phyloP scores from a whole-genome alignment of 2,888 invertebrate genomes.

The Drosophila austrosaltans region DNA sequence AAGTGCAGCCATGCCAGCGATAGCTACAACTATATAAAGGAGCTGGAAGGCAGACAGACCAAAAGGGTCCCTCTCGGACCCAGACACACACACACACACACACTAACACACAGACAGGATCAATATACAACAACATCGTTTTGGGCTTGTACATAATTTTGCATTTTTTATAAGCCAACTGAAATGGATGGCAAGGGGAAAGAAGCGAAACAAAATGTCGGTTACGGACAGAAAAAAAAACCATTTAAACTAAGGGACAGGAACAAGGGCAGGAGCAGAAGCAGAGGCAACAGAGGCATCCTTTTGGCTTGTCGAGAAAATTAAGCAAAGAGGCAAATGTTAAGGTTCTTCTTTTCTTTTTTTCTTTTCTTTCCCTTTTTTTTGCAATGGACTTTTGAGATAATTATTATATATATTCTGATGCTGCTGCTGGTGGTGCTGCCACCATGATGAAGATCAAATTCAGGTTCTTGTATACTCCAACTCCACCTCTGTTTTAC shows the following conservation, averaged over 20 bases:
- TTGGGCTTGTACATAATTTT: conserved; percentile 80
- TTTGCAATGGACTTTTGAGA: conserved; percentile 39
- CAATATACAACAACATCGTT: conserved; percentile 74
- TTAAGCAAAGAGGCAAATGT: conserved; percentile 63
- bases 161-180: conserved; percentile 75
- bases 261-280: too few relatives aligned
- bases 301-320: conserved; percentile 58
- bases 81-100: conserved; percentile 25
- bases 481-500: conserved; percentile 6
- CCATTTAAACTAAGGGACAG: conserved; percentile 66
- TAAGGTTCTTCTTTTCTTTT: conserved; percentile 34
- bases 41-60: conserved; percentile 28
- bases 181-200: conserved; percentile 37
- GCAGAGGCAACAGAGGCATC: conserved; percentile 19
- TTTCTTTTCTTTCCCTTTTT: conserved; percentile 52
- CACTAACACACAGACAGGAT: conserved; percentile 64
- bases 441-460: conserved; percentile 77
- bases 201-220: conserved; percentile 80
- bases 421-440: conserved; percentile 26
- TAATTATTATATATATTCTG: conserved; percentile 74
- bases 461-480: conserved; percentile 18
- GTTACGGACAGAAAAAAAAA: conserved; percentile 72
- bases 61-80: conserved; percentile 10
- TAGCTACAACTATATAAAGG: conserved; percentile 77
- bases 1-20: conserved; percentile 77